phyloP scores from a whole-genome alignment of 1,140 invertebrate species.

The Heliconius congener region DNA sequence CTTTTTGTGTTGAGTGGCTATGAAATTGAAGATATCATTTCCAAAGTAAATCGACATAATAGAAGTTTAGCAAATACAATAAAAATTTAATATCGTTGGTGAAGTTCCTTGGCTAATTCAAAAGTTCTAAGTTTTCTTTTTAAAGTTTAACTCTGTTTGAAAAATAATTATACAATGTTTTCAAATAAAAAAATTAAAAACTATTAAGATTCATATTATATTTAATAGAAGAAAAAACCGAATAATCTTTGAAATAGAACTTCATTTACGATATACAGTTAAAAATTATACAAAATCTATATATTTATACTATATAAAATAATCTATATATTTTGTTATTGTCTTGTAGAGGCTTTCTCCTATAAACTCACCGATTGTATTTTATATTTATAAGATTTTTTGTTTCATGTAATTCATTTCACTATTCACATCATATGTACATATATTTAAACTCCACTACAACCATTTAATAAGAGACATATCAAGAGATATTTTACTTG shows the following conservation, averaged over 20 bases:
- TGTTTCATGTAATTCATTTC: not conserved
- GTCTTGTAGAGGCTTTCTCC: conserved; percentile 57
- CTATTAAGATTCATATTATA: too few relatives aligned
- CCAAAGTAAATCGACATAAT: not conserved
- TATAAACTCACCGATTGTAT: conserved; percentile 64
- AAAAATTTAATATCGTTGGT: not conserved
- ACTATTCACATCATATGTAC: not conserved
- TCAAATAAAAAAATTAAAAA: too few relatives aligned
- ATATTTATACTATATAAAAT: not conserved
- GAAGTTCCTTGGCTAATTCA: not conserved
- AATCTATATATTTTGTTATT: conserved; percentile 9
- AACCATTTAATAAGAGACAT: conserved; percentile 1
- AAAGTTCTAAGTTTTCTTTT: not conserved
- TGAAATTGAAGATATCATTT: not conserved
- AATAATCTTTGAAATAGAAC: not conserved
- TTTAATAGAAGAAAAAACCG: too few relatives aligned
- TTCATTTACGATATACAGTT: not conserved
- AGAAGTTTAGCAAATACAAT: not conserved
- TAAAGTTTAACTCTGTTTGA: not conserved
- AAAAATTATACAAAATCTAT: not conserved
- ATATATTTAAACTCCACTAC: not conserved
- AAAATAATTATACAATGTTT: too few relatives aligned
- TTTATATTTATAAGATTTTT: conserved; percentile 45
- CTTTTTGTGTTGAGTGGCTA: not conserved
- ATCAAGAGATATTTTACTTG: not conserved